Evolutionary conservation across 2,888 invertebrate genomes (phyloP), one percentile per base, ranked within the genome.

Genomic region (Pyrgus malvae): DNA sequence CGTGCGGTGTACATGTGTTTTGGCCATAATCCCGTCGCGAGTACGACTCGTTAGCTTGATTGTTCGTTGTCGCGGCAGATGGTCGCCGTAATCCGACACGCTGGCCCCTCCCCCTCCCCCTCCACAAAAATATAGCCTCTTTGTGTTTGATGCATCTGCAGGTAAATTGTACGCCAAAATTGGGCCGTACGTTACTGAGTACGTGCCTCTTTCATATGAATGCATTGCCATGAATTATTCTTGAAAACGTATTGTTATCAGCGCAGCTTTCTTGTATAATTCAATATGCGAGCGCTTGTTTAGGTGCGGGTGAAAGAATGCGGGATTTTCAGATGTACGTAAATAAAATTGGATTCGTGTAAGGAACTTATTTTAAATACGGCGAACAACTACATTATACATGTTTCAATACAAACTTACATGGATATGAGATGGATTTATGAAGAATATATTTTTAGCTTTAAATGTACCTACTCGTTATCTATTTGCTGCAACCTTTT

Each of bases 131-230:
- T 80, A 80, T 80, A 78, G 73, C 83, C 84, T 87, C 87, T 88
- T 89, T 88, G 85, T 88, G 80, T 83, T 81, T 80, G 86, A 82
- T 88, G 87, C 89, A 89, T 88, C 86, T 89, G 89, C 87, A 88
- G 89, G 88, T 89, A 87, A 87, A 86, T 87, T 86, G 87, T 79
- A 75, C 74, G 76, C 85, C 78, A 74, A 83, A 88, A 86, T 88
- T 86, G 86, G 86, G 70, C 78, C 76, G 81, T 81, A 80, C 75
- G 76, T 84, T 81, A 78, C 72, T 66, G 71, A 57, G 65, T 72
- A 76, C 79, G 78, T 77, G 77, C 74, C 65, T 74, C 70, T 72
- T 74, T 76, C 72, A 67, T 74, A 74, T 78, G 81, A 80, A 83
- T 83, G 80, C 83, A 78, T 73, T 76, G 76, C 74, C 74, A 80